phyloP scores from a whole-genome alignment of 2,888 invertebrate genomes.

The Diplolepis rosae region DNA sequence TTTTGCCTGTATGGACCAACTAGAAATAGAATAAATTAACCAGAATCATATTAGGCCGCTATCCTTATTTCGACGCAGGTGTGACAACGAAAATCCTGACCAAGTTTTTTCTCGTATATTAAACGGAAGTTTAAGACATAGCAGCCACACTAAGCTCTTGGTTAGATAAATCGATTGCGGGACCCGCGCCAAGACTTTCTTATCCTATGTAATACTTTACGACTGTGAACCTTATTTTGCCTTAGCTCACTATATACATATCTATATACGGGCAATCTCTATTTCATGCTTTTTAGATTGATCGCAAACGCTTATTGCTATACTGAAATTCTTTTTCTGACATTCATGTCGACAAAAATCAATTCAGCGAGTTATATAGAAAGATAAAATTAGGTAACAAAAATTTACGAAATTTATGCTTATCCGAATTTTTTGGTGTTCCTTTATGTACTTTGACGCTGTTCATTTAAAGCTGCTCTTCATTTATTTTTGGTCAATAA shows the following conservation, averaged over 20 bases:
- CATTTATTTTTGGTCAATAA: too few relatives aligned
- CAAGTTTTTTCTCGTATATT: conserved; percentile 65
- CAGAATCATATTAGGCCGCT: too few relatives aligned
- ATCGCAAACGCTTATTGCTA: conserved; percentile 25
- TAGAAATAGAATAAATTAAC: too few relatives aligned
- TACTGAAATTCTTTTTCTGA: background rate
- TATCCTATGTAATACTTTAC: conserved; percentile 66
- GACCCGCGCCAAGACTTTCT: conserved; percentile 63
- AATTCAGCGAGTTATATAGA: conserved; percentile 7
- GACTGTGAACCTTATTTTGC: conserved; percentile 55
- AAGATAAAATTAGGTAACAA: too few relatives aligned
- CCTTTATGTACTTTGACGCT: too few relatives aligned
- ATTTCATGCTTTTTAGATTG: conserved; percentile 23
- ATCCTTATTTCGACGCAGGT: too few relatives aligned
- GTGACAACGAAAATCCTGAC: conserved; percentile 46
- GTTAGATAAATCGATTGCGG: conserved; percentile 66
- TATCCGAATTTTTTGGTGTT: too few relatives aligned
- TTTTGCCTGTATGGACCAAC: too few relatives aligned
- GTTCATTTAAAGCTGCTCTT: too few relatives aligned
- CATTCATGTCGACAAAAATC: too few relatives aligned
- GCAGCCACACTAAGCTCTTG: conserved; percentile 52
- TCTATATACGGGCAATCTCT: conserved; percentile 9
- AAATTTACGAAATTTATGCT: too few relatives aligned
- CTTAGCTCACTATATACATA: conserved; percentile 27
- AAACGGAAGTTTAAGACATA: conserved; percentile 53